These are phyloP conservation scores for Ariopsis seemanni DNA, from an alignment of 2,113 vertebrate genomes.

Conservation along the genomic window DNA sequence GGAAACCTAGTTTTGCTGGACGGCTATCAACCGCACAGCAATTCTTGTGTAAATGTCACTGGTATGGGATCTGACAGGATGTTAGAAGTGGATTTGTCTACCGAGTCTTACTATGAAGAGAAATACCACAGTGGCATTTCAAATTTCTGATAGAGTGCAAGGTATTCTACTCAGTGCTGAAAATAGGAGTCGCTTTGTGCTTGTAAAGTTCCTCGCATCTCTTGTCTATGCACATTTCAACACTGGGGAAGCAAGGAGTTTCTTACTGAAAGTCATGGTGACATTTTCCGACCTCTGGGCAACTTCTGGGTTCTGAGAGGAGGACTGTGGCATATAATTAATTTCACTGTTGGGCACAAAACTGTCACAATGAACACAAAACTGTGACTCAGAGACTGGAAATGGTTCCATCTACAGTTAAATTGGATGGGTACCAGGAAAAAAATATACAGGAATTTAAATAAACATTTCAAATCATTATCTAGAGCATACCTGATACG, in stretches of 20 bases:
- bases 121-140: conserved; percentile 2
- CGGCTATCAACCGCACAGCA: neutral
- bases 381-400: neutral
- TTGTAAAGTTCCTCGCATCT: neutral
- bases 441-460: neutral
- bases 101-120: neutral
- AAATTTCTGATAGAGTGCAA: neutral
- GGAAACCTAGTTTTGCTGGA: neutral
- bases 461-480: neutral
- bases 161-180: neutral
- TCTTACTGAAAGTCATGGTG: neutral
- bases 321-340: neutral
- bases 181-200: neutral
- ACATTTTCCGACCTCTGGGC: neutral
- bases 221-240: neutral
- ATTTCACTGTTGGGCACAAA: neutral
- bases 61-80: neutral
- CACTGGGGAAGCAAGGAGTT: neutral
- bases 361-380: neutral
- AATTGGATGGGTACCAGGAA: neutral
- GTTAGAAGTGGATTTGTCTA: neutral
- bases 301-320: neutral
- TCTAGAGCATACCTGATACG: neutral
- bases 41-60: conserved; percentile 6
- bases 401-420: neutral